phyloP scores from a whole-genome alignment of 2,113 vertebrate species.

The Chroicocephalus ridibundus region DNA sequence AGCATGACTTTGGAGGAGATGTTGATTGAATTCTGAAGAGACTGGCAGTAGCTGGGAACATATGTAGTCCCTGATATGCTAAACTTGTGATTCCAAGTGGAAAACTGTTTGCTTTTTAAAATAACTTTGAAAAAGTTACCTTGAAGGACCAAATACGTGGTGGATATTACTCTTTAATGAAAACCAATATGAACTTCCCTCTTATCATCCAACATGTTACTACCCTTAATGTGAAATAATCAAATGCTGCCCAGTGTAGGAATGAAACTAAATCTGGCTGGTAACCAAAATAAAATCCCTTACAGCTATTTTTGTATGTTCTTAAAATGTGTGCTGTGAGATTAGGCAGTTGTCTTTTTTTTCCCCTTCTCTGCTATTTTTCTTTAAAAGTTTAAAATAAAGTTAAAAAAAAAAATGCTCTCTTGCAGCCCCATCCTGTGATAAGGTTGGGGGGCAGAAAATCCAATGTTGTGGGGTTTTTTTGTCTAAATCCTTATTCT shows the following conservation, averaged over 20 bases:
- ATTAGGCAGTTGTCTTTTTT: conserved; percentile 32
- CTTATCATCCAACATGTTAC: conserved; percentile 1
- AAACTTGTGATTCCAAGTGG: neutral
- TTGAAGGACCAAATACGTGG: conserved; percentile 8
- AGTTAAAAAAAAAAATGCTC: neutral
- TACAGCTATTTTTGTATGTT: conserved; percentile 32
- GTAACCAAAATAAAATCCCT: conserved; percentile 52
- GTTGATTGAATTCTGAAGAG: conserved; percentile 37
- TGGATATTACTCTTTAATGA: conserved; percentile 24
- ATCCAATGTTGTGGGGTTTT: neutral
- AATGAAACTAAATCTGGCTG: conserved; percentile 34
- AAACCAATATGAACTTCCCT: conserved; percentile 10
- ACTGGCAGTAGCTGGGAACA: neutral
- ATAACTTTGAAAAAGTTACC: conserved; percentile 33
- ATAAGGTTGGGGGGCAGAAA: neutral
- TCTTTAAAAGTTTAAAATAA: neutral
- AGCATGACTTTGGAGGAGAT: conserved; percentile 11
- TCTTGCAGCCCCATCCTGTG: neutral
- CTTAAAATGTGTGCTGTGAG: conserved; percentile 40
- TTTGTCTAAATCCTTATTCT: conserved; percentile 11
- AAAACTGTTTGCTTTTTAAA: conserved; percentile 19
- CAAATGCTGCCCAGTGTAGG: neutral
- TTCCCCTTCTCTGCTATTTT: neutral
- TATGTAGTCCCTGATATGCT: neutral
- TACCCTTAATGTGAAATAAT: conserved; percentile 46